Base-by-base conservation (phyloP, 2,888 invertebrate species). In the Unio delphinus region DNA sequence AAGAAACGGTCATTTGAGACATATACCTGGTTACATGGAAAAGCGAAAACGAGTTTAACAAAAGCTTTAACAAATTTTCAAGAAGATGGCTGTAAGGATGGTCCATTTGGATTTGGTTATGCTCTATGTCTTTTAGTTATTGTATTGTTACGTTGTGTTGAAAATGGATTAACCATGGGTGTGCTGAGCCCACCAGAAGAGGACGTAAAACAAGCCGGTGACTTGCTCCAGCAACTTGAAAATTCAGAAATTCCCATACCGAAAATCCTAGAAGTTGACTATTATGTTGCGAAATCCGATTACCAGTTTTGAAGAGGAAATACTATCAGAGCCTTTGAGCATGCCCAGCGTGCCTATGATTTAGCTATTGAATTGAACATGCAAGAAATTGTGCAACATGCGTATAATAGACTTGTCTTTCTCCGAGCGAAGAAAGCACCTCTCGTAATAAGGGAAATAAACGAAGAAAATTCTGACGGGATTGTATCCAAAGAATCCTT, bases 81-180 rank as follows among this genome's bases (percentile, higher is more conserved):
- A 60, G 54, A 62, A 59, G 80, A 80, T 68, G 76, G 76, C 58
- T 78, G 80, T 11, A 80, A 78, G 63, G 80, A 80, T 65, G 78
- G 80, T 11, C 80, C 78, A n/a, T 80, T 80, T 63, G 80, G 78
- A 4, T 76, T 76, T 57, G 78, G 76, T 1, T 80, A 75, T 65
- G 78, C 78, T 1, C 65, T 78, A 1, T 78, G 78, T 67, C 62
- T 75, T 30, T 66, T 80, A 17, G 70, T 69, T 0, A 71, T 80
- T 18, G 66, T 80, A 28, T 61, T 78, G 20, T 58, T 80, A 23
- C 68, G 74, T 18, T 80, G 80, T 65, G 76, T 75, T 6, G 78
- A 78, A 55, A 78, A 76, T 64, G 80, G 80, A 8, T 57, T 68
- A 59, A 76, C 78, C 8, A 80, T 80, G 78, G 72, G 67, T 23